Evolutionary conservation across 2,113 vertebrate genomes (phyloP).

Genomic region (Crocuta crocuta): DNA sequence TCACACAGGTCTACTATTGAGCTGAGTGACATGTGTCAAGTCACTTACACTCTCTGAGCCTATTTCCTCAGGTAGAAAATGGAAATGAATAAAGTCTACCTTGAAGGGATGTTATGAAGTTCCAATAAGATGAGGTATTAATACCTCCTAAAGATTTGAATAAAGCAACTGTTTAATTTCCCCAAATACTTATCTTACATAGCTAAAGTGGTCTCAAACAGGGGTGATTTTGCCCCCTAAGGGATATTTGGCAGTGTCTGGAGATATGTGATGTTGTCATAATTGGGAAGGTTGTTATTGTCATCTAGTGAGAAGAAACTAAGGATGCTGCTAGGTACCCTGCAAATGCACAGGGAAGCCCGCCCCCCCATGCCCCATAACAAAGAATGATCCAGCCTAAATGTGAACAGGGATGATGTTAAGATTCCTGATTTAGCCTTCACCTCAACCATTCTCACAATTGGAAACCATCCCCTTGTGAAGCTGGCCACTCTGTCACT

Average conservation of each 20-base stretch:
- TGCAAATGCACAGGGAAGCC: neutral
- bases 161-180: neutral
- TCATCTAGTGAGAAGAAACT: neutral
- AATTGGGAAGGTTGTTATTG: neutral
- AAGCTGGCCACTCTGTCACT: neutral
- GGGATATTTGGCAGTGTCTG: neutral
- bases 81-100: conserved; percentile 9
- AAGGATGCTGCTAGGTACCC: neutral
- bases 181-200: neutral
- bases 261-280: neutral
- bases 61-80: neutral
- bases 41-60: neutral
- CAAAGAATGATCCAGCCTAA: neutral
- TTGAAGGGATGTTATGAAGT: neutral
- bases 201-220: neutral
- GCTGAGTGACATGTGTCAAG: neutral
- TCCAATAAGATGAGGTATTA: neutral
- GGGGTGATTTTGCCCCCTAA: neutral
- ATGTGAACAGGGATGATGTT: neutral
- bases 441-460: neutral
- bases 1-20: neutral
- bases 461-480: neutral
- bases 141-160: neutral
- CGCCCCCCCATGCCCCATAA: neutral
- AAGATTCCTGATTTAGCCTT: neutral